Evolutionary conservation across 2,888 invertebrate genomes (phyloP).

Genomic region (Ellobium chinense): DNA sequence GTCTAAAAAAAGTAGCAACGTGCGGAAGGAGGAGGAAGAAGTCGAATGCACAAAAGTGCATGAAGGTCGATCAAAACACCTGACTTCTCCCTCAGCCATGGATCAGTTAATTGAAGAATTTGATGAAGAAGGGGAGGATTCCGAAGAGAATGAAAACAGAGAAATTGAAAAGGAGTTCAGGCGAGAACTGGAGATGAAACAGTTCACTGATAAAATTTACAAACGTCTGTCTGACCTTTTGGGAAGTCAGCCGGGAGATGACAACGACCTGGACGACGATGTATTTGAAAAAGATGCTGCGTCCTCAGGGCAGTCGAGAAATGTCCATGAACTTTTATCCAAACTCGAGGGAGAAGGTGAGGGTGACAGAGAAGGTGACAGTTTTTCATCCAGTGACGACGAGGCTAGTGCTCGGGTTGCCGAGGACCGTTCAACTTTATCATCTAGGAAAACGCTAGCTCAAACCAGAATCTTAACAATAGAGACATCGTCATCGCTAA

Average conservation of each 20-base stretch:
- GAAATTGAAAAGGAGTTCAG: neutral
- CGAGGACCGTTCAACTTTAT: neutral
- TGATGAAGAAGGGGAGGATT: constrained; percentile 48
- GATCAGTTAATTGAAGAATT: constrained; percentile 52
- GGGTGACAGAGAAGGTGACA: neutral
- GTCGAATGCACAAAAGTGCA: neutral
- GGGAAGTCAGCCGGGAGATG: constrained; percentile 55
- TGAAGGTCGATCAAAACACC: constrained; percentile 15
- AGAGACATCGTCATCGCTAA: constrained; percentile 32
- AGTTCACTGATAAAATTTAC: constrained; percentile 65
- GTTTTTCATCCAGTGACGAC: neutral
- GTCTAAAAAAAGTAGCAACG: neutral
- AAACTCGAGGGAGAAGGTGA: neutral
- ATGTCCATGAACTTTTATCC: neutral
- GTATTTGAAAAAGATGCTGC: constrained; percentile 31
- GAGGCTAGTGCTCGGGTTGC: neutral
- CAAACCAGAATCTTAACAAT: constrained; percentile 2
- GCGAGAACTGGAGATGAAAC: constrained; percentile 43
- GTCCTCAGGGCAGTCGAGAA: neutral
- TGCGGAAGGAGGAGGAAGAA: neutral
- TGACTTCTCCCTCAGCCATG: constrained; percentile 63
- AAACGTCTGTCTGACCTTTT: constrained; percentile 64
- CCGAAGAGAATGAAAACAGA: neutral
- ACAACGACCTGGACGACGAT: constrained; percentile 45
- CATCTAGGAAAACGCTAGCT: neutral